phyloP scores from a whole-genome alignment of 37 sponge, comb jelly and placozoan genomes.

The Petrosia ficiformis region DNA sequence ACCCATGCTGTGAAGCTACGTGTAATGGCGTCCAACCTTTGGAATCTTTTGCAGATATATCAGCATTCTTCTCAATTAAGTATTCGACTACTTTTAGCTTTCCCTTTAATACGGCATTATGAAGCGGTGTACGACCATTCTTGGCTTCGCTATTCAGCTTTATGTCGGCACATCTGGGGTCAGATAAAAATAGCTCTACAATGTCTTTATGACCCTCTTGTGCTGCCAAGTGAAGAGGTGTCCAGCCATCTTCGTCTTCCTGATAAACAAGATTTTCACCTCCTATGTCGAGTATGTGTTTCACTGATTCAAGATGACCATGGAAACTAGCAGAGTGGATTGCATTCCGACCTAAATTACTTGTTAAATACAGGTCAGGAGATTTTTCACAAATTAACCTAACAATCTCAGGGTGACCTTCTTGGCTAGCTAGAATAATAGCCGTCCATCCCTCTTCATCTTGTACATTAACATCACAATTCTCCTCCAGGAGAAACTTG shows the following conservation, averaged over 20 bases:
- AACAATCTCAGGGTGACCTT: conserved; percentile 68
- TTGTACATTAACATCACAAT: conserved; percentile 62
- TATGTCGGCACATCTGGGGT: not conserved
- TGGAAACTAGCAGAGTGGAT: conserved; percentile 79
- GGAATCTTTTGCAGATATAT: conserved; percentile 30
- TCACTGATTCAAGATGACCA: conserved; percentile 60
- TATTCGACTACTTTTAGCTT: conserved; percentile 15
- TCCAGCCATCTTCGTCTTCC: conserved; percentile 76
- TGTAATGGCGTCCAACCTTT: conserved; percentile 77
- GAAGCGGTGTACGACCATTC: conserved; percentile 79
- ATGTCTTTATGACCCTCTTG: conserved; percentile 80
- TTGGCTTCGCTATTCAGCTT: conserved; percentile 43
- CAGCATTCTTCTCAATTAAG: conserved; percentile 45
- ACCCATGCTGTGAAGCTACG: conserved; percentile 79
- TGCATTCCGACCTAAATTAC: conserved; percentile 66
- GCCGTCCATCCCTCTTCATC: conserved; percentile 82
- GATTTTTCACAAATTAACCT: conserved; percentile 31
- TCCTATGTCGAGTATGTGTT: conserved; percentile 20
- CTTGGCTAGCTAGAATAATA: conserved; percentile 73
- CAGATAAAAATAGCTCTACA: conserved; percentile 31
- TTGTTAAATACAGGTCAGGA: conserved; percentile 48
- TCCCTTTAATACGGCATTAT: conserved; percentile 79
- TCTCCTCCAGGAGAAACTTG: conserved; percentile 45
- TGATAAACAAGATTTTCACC: conserved; percentile 4
- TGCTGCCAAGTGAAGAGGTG: conserved; percentile 73